Conservation (phyloP, 2,888 invertebrate genomes). For the Meiosimyza platycephala region DNA sequence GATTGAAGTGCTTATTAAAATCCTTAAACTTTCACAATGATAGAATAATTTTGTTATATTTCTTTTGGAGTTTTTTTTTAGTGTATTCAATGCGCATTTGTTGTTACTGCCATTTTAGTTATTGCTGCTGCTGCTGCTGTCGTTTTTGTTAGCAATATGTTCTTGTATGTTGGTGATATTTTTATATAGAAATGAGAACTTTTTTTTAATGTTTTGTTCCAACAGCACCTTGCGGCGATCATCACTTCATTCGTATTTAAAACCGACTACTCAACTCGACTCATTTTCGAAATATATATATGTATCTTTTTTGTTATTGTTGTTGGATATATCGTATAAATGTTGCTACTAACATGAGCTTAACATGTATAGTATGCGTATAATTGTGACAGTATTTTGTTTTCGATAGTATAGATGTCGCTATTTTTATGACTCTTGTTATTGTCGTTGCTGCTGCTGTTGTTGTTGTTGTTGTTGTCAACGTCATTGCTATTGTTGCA, state of each 20-base stretch:
- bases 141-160: no score
- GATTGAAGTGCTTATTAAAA: neutral
- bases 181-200: slow-evolving; percentile 22
- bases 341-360: no score
- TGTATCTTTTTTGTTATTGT: neutral
- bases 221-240: slow-evolving; percentile 25
- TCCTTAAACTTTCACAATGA: no score
- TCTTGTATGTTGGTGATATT: neutral
- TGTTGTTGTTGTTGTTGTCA: slow-evolving; percentile 11
- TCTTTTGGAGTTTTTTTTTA: no score
- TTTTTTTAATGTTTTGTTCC: slow-evolving; percentile 3
- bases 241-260: slow-evolving; percentile 51
- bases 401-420: neutral
- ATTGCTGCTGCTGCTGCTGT: no score
- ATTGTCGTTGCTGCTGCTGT: neutral
- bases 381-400: no score
- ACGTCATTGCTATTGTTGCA: neutral
- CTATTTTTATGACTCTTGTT: neutral
- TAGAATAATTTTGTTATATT: no score
- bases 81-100: no score
- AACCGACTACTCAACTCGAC: slow-evolving; percentile 40
- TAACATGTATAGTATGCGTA: no score
- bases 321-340: neutral
- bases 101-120: no score
- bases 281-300: slow-evolving; percentile 27